Conservation (phyloP, 2,113 vertebrate species). For the Lasiurus borealis region DNA sequence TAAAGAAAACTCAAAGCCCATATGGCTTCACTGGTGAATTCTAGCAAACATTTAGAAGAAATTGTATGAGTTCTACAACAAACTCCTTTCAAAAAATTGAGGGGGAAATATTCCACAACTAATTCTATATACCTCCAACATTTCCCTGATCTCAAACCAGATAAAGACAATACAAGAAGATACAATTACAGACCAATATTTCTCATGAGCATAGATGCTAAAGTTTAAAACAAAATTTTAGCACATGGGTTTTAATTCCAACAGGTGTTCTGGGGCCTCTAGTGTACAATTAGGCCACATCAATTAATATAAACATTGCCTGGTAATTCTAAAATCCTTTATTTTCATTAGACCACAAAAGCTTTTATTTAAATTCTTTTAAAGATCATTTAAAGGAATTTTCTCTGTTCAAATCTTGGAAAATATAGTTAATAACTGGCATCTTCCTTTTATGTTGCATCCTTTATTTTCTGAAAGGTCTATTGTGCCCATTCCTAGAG, state of each 20-base stretch:
- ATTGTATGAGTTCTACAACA: constrained; percentile 13
- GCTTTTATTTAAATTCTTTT: not conserved
- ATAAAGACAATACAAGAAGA: not conserved
- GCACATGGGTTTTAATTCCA: not conserved
- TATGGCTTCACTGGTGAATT: not conserved
- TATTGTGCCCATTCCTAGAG: not conserved
- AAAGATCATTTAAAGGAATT: not conserved
- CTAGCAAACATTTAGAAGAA: not conserved
- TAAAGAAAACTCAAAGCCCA: constrained; percentile 4
- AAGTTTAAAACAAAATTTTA: not conserved
- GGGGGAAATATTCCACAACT: not conserved
- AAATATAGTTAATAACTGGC: not conserved
- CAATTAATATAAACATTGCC: not conserved
- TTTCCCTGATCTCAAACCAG: not conserved
- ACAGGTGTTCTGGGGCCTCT: not conserved
- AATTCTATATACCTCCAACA: not conserved
- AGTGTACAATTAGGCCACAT: not conserved
- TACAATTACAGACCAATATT: not conserved
- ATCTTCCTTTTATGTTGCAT: not conserved
- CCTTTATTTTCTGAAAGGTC: not conserved
- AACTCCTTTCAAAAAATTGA: not conserved
- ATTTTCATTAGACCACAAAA: no score
- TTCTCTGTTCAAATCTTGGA: constrained; percentile 23
- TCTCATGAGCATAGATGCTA: not conserved
- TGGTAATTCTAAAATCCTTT: not conserved